Base-by-base conservation (phyloP, 1,140 invertebrate species). In the Dinoponera quadriceps region DNA sequence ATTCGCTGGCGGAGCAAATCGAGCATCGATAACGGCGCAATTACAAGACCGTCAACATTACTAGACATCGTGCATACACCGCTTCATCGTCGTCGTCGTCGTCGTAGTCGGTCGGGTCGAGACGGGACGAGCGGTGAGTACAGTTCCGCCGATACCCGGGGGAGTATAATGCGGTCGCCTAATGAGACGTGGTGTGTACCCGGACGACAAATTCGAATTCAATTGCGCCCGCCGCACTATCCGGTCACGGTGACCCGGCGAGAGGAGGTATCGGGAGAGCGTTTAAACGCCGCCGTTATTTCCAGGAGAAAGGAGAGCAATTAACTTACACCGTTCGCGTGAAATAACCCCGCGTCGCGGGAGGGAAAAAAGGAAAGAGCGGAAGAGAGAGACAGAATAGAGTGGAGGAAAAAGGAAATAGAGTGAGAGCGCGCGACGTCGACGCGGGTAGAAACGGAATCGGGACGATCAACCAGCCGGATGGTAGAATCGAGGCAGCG, bases 81-180 rank as follows among this genome's bases (percentile, higher is more conserved):
- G 51, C 33, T 55, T 44, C 60, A 27, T 68, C 65, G 65, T 80
- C 65, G 49, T 80, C 65, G 44, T 55, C n/a, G 54, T 55, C 2
- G 33, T 44, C 38, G 38, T 44, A 44, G 38, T 44, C 38, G 38
- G 7, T 44, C 38, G 38, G 38, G 38, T 44, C 38, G 38, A 44
- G 38, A 44, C 38, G 29, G 63, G 18, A 22, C 20, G n/a, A 44
- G 22, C 29, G 18, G 49, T 68, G 49, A 22, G 63, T 57, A 68
- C 38, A 74, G 48, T 86, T 38, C 69, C 73, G 73, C 74, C 77
- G 84, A 48, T 60, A 57, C 80, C 60, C 85, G 38, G 25, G 85
- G 75, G 85, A 78, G 82, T 86, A 83, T 87, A 88, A 88, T 65
- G 86, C 22, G 85, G 85, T 87, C 68, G 83, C 80, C 85, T 86